Percentiles rank a stretch among this genome's conserved stretches.
Conservation (phyloP, 2,113 vertebrate genomes). For the Corydoras maculifer region DNA sequence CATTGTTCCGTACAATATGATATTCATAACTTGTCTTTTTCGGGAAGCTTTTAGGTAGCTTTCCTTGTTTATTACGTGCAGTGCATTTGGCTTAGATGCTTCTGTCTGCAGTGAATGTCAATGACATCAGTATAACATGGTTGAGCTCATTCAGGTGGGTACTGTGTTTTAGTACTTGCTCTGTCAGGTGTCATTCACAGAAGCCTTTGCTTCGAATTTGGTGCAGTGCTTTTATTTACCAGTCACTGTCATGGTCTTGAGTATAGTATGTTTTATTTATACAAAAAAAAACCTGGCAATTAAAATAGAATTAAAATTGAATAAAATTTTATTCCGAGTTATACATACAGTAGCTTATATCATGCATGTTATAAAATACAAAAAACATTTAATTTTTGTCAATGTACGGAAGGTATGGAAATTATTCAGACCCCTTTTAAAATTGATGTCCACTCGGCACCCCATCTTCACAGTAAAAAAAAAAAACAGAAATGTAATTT, state of each 20-base stretch:
- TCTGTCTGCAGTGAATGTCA: conserved; percentile 9
- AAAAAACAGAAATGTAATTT: too few species aligned
- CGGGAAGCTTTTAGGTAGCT: neutral
- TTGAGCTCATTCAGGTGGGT: conserved; percentile 15
- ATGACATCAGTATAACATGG: conserved; percentile 5
- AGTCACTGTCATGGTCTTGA: neutral
- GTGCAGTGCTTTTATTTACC: conserved; percentile 1
- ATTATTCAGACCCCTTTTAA: too few species aligned
- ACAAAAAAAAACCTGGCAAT: too few species aligned
- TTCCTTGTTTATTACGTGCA: neutral
- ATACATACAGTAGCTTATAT: too few species aligned
- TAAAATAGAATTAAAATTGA: too few species aligned
- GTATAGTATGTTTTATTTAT: too few species aligned
- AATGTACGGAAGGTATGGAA: too few species aligned
- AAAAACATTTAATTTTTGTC: too few species aligned
- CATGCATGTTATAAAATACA: too few species aligned
- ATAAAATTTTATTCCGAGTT: too few species aligned
- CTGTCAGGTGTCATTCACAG: conserved; percentile 5
- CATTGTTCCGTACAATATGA: neutral
- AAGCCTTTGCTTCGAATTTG: neutral
- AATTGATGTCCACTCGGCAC: too few species aligned
- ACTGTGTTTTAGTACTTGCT: conserved; percentile 14
- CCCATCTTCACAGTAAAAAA: too few species aligned
- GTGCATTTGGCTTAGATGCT: neutral
- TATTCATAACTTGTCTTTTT: neutral